These are phyloP conservation scores for Pseudomugil tenellus DNA, from an alignment of 2,797 vertebrate species.

Conservation along the genomic window DNA sequence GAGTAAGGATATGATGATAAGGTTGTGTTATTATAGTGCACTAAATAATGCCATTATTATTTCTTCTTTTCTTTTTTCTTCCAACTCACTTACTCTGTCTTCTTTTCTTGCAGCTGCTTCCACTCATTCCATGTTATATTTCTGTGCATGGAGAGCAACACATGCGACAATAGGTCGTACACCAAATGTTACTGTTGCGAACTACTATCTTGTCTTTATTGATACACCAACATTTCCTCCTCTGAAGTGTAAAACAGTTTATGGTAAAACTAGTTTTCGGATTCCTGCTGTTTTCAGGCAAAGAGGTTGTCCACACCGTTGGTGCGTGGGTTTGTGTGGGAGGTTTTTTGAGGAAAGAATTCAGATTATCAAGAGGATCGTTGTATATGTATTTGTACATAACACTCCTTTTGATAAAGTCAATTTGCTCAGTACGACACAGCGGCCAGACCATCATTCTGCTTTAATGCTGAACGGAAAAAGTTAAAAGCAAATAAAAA, in stretches of 20 bases:
- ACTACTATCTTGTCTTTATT: neutral
- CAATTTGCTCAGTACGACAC: too few relatives aligned
- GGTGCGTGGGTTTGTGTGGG: too few relatives aligned
- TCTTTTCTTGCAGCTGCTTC: neutral
- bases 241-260: neutral
- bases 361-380: too few relatives aligned
- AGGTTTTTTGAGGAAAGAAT: too few relatives aligned
- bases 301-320: too few relatives aligned
- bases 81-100: neutral
- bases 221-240: neutral
- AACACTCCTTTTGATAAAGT: too few relatives aligned
- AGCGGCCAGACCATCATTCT: too few relatives aligned
- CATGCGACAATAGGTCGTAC: neutral
- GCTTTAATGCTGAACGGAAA: too few relatives aligned
- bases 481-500: too few relatives aligned
- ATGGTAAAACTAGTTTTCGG: neutral
- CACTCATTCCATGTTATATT: neutral
- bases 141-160: neutral
- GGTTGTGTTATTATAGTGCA: neutral
- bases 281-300: conserved; percentile 4
- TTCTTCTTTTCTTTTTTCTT: too few relatives aligned
- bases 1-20: neutral
- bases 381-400: too few relatives aligned
- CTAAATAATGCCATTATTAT: neutral
- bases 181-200: neutral